These are phyloP conservation scores for Dryococelus australis DNA, from an alignment of 2,888 invertebrate genomes.

Conservation along the genomic window DNA sequence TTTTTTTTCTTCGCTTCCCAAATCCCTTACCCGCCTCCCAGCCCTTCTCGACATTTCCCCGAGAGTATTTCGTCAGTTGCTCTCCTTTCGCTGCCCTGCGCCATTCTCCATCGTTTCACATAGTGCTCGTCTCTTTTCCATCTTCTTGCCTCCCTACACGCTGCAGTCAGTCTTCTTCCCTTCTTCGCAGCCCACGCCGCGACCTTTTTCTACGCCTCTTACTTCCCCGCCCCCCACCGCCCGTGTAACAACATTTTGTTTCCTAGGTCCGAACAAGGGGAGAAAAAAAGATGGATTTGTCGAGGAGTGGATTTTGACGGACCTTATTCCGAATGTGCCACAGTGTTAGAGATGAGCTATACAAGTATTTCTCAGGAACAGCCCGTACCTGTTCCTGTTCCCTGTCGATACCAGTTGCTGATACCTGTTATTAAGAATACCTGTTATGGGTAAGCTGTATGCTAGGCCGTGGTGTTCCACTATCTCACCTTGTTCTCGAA, in stretches of 20 bases:
- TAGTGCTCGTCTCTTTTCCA: background rate
- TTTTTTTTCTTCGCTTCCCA: background rate
- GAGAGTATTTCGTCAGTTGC: background rate
- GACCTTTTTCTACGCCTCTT: background rate
- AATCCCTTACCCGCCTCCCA: background rate
- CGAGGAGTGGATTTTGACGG: background rate
- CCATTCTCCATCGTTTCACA: background rate
- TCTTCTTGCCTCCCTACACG: background rate
- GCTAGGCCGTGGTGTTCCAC: too few species aligned
- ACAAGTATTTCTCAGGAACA: too few species aligned
- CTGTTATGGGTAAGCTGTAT: too few species aligned
- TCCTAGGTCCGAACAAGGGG: background rate
- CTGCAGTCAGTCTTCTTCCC: background rate
- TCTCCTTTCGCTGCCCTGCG: background rate
- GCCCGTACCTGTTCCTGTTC: too few species aligned
- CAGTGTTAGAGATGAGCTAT: too few species aligned
- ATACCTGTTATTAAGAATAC: too few species aligned
- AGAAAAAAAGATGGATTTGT: conserved; percentile 5
- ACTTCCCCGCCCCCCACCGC: background rate
- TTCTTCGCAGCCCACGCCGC: background rate
- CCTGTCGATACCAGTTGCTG: too few species aligned
- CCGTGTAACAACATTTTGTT: background rate
- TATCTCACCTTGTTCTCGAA: too few species aligned
- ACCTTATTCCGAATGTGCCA: background rate
- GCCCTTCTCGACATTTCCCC: background rate